Evolutionary conservation across 2,113 vertebrate genomes (phyloP), one percentile per base, ranked within the genome.

Genomic region (Myrmecophaga tridactyla): DNA sequence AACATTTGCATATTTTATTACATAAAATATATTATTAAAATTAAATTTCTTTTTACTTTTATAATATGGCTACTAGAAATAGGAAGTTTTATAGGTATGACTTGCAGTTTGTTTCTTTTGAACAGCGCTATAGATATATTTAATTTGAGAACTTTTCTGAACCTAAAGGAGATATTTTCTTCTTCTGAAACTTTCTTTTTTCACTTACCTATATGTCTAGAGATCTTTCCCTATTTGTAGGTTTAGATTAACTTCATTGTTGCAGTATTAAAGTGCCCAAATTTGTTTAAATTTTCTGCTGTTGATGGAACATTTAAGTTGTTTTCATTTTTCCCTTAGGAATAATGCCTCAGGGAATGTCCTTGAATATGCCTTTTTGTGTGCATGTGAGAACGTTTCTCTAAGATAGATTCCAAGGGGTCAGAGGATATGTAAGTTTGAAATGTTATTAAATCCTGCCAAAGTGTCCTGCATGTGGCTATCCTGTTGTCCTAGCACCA

Each of bases 211-310:
- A 13, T 43, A 41, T 23, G 10, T 83, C 76, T 72, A 6, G 36
- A 93, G 56, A 36, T 62, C 81, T 92, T 90, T 91, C 36, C 51
- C 92, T 69, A 27, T 60, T 8, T 31, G 15, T 60, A 75, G 63
- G 56, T 41, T 85, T 91, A 93, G 36, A 51, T 93, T 31, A 95
- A 63, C 18, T 56, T 56, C 20, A 56, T 56, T 56, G 53, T 56
- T 56, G 53, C 53, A 80, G 7, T 58, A 58, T 69, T 78, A 58
- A 84, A 78, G 29, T 67, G 23, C 6, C 34, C 46, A 69, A 15
- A 12, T 89, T 76, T 72, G 29, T 83, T 96, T 96, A 84, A 72
- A 60, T 21, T 94, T 88, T 93, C 34, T 96, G 51, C 34, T 70
- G 25, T 75, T 85, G 69, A 56, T 76, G 63, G 27, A 82, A 67